Evolutionary conservation across 2,888 invertebrate genomes (phyloP), one percentile per base, ranked within the genome.

Genomic region (Tetragnatha montana): DNA sequence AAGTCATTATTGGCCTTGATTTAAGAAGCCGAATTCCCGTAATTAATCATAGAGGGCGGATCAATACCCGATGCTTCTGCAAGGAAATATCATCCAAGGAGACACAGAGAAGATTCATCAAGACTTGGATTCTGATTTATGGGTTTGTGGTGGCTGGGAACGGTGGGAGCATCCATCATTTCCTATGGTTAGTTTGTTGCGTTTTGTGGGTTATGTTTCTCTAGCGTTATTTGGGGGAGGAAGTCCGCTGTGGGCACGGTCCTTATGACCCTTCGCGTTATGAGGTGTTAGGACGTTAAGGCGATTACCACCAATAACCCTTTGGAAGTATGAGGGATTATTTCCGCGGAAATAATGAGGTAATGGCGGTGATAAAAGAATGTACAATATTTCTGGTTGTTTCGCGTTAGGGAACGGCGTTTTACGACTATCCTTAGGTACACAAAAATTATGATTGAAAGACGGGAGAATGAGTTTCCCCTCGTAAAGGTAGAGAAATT

Each of bases 21-120:
- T 78, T 78, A 78, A 78, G 78, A 60, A 21, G 21, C 22, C 21
- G 21, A 78, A 6, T 51, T 78, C 17, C 21, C 12, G 22, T 78
- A 22, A 78, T 78, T 78, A 78, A 78, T 78, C 78, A 60, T 22
- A 6, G 78, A 60, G 21, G 60, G 14, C 1, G 8, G 4, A 78
- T 78, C 22, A 78, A 78, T 78, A 78, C 51, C 50, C 12, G 22
- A 78, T 78, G 78, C 8, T 8, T 6, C 60, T 78, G 60, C 19
- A 21, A 22, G 21, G 19, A 19, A 60, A 12, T 51, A 78, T 21
- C 14, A 51, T 75, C 17, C 60, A 60, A n/a, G 60, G 12, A 17
- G 14, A 4, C 60, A 35, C 4, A 35, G 35, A 17, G 14, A 47
- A 47, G 74, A 75, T 47, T 75, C 10, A 75, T 75, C 14, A 2